A percentile compares a stretch with the other conserved stretches of the same genome.
phyloP scores from a whole-genome alignment of 2,797 vertebrate species.

The Oryzias dopingdopingensis region DNA sequence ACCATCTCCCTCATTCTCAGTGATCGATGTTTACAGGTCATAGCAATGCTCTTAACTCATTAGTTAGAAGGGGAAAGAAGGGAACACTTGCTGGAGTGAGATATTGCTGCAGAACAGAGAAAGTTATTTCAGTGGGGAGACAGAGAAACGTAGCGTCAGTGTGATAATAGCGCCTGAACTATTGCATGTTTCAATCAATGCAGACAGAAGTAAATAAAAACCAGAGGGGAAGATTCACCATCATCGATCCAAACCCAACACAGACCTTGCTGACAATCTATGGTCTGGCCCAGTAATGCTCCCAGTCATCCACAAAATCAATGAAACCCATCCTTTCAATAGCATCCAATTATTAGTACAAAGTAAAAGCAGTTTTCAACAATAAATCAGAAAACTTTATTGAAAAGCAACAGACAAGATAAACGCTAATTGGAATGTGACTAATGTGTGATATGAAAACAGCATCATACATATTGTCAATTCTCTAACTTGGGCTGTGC shows the following conservation, averaged over 20 bases:
- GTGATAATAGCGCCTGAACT: conserved; percentile 86
- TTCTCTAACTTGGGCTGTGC: conserved; percentile 3
- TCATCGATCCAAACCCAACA: conserved; percentile 91
- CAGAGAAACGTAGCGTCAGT: conserved; percentile 86
- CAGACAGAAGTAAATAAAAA: conserved; percentile 86
- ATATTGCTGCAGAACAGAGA: conserved; percentile 74
- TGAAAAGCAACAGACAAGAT: conserved; percentile 82
- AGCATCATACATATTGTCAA: conserved; percentile 46
- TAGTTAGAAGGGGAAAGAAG: conserved; percentile 80
- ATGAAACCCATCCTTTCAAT: conserved; percentile 99
- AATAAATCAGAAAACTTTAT: conserved; percentile 93
- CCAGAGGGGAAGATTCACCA: conserved; percentile 84
- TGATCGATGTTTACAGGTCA: conserved; percentile 80
- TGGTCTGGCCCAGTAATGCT: conserved; percentile 88
- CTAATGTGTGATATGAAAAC: conserved; percentile 60
- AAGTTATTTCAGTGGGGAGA: conserved; percentile 74
- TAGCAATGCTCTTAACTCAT: conserved; percentile 82
- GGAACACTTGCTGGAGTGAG: conserved; percentile 75
- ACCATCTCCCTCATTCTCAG: conserved; percentile 65
- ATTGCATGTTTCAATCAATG: conserved; percentile 88
- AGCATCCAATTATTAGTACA: conserved; percentile 98
- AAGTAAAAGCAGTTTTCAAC: conserved; percentile 82
- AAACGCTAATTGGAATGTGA: conserved; percentile 82
- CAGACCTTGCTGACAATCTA: conserved; percentile 85
- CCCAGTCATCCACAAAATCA: conserved; percentile 92